Conservation (phyloP, 2,113 vertebrate genomes). For the Periophthalmus modestus region DNA sequence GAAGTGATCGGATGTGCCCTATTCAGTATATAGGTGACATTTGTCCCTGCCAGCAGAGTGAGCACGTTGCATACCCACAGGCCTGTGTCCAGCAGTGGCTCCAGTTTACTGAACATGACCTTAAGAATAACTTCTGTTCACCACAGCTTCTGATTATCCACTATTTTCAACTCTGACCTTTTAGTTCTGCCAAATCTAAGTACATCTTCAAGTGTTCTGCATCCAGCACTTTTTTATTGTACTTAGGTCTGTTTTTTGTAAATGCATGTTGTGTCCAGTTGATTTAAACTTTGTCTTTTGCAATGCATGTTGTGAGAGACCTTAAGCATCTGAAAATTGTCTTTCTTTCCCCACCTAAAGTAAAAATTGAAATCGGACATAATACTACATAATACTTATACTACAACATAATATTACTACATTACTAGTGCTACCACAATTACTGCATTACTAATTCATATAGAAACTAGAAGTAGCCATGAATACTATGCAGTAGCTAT, state of each 20-base stretch:
- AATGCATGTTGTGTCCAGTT: background rate
- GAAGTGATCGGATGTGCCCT: background rate
- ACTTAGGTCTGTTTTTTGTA: slow-evolving; percentile 3
- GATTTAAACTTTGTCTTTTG: too few species aligned
- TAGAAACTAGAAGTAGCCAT: too few species aligned
- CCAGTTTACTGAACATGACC: slow-evolving; percentile 20
- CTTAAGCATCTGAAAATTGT: background rate
- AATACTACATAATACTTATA: too few species aligned
- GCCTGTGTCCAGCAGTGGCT: background rate
- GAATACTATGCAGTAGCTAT: too few species aligned
- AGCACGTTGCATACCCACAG: background rate
- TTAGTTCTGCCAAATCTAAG: slow-evolving; percentile 41
- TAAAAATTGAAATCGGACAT: too few species aligned
- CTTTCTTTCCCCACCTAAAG: background rate
- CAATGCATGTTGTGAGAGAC: background rate
- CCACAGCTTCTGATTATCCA: slow-evolving; percentile 53
- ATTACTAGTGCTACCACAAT: background rate
- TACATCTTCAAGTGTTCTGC: slow-evolving; percentile 25
- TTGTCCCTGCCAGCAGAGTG: background rate
- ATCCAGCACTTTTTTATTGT: slow-evolving; percentile 9
- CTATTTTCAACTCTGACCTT: slow-evolving; percentile 52
- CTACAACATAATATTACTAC: too few species aligned
- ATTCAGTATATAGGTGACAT: background rate
- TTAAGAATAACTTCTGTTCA: slow-evolving; percentile 36
- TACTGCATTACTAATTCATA: background rate